These are phyloP conservation scores for Vulpes vulpes DNA, from an alignment of 2,113 vertebrate species.

Conservation along the genomic window DNA sequence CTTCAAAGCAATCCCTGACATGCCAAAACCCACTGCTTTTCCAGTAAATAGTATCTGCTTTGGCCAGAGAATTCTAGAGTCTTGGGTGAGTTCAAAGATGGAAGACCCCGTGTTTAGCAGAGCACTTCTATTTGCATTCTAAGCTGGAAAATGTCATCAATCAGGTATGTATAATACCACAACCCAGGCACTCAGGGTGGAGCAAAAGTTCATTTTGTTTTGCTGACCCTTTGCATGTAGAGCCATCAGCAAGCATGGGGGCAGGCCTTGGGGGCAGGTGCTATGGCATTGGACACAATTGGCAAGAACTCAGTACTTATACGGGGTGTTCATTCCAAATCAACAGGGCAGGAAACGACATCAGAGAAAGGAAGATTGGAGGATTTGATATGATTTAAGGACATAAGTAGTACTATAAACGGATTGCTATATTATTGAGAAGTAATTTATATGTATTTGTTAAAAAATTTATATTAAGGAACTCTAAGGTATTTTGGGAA, in stretches of 20 bases:
- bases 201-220: not conserved
- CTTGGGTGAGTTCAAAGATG: constrained; percentile 52
- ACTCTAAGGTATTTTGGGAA: not conserved
- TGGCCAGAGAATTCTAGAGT: constrained; percentile 47
- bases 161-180: not conserved
- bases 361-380: not conserved
- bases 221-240: not conserved
- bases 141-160: constrained; percentile 21
- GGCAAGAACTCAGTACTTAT: not conserved
- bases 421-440: not conserved
- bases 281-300: not conserved
- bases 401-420: not conserved
- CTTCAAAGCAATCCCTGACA: constrained; percentile 59
- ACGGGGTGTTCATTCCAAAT: not conserved
- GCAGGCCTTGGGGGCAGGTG: not conserved
- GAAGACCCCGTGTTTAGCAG: not conserved
- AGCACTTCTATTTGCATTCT: constrained; percentile 42
- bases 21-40: constrained; percentile 64
- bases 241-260: not conserved
- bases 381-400: not conserved
- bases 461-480: constrained; percentile 10
- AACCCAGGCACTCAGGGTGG: not conserved
- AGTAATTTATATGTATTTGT: not conserved
- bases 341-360: not conserved
- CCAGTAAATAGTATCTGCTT: constrained; percentile 67